Evolutionary conservation across 2,797 vertebrate genomes (phyloP).

Genomic region (Leptoclinus maculatus): DNA sequence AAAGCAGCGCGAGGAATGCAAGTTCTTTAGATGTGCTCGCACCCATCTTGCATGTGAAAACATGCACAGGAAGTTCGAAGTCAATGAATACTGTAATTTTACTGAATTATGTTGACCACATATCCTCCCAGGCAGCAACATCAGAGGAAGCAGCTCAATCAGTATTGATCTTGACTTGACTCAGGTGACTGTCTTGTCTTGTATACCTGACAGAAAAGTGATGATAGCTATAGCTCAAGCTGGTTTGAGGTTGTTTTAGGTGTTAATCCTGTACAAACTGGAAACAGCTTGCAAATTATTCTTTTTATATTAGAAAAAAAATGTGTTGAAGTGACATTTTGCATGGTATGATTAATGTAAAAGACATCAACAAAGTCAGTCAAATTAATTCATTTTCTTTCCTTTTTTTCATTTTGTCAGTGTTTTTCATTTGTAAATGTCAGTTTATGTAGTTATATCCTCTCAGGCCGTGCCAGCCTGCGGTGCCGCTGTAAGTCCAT

Average conservation of each 20-base stretch:
- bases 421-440: slow-evolving; percentile 40
- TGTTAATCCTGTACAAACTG: slow-evolving; percentile 22
- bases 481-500: slow-evolving; percentile 53
- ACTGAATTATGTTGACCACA: slow-evolving; percentile 87
- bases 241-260: slow-evolving; percentile 18
- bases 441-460: slow-evolving; percentile 21
- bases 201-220: slow-evolving; percentile 54
- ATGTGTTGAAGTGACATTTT: slow-evolving; percentile 1
- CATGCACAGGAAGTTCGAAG: slow-evolving; percentile 86
- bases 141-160: slow-evolving; percentile 76
- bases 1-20: slow-evolving; percentile 85
- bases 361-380: neutral
- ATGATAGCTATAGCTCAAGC: slow-evolving; percentile 42
- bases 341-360: slow-evolving; percentile 4
- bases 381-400: neutral
- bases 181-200: slow-evolving; percentile 66
- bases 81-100: slow-evolving; percentile 86
- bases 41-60: slow-evolving; percentile 84
- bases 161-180: slow-evolving; percentile 76
- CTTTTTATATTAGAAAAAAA: neutral
- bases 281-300: neutral
- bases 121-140: slow-evolving; percentile 80
- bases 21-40: slow-evolving; percentile 81
- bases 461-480: slow-evolving; percentile 39
- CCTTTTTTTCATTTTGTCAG: neutral